Evolutionary conservation across 2,113 vertebrate genomes (phyloP), one percentile per base, ranked within the genome.

Genomic region (Cathartes aura): DNA sequence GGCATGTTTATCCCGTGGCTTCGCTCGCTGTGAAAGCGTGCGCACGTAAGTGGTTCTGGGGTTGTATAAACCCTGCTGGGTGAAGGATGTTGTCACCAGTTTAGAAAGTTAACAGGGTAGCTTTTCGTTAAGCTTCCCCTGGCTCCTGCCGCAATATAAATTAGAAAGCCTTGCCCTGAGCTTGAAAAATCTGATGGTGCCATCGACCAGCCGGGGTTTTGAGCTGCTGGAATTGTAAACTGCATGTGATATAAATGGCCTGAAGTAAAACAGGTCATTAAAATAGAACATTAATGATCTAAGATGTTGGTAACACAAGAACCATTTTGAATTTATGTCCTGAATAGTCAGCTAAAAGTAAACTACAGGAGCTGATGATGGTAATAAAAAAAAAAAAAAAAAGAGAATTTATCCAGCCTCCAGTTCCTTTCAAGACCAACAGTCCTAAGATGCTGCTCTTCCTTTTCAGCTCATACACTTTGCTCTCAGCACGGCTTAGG

Each of bases 211-310:
- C 38, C 4, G 5, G 91, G 43, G 11, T 60, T 93, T 81, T 60
- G 55, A 71, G 73, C 86, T 92, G 73, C 68, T 87, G 40, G 83
- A 91, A 80, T 73, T 80, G 92, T 87, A 85, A 95, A 84, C 74
- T 83, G 34, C 79, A 38, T 79, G 78, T 72, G 79, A 87, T 90
- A 62, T 55, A 95, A 96, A 93, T 82, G 91, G 84, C 84, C 66
- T 80, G 75, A 86, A 96, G 96, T 94, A 84, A 91, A 96, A n/a
- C 38, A 87, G 81, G 71, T 96, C 84, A 94, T 95, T 96, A 88
- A 95, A 94, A 91, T 87, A 73, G 89, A 91, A 80, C 93, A 87
- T 90, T 93, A 91, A 88, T 95, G 42, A 95, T 80, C 72, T 73
- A 90, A 93, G 53, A 89, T 82, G 68, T 43, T 91, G 42, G 62